A percentile compares a stretch with the other conserved stretches of the same genome.
These are phyloP conservation scores for Folsomia manolachei DNA, from an alignment of 2,888 invertebrate genomes.

Conservation along the genomic window DNA sequence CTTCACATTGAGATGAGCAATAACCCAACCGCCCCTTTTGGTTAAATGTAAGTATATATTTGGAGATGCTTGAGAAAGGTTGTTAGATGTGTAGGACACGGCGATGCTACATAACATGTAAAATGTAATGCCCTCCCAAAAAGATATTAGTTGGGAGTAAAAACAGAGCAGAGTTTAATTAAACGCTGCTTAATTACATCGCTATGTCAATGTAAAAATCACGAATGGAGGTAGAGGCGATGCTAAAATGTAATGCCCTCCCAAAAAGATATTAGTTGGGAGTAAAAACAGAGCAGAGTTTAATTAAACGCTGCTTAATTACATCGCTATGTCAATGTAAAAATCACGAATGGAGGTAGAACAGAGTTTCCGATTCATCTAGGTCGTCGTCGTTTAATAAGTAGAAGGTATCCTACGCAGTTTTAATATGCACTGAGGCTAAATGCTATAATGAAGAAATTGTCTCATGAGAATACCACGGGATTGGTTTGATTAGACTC, in stretches of 20 bases:
- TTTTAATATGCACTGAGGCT: too few relatives aligned
- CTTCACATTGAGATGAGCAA: background rate
- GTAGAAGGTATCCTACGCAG: too few relatives aligned
- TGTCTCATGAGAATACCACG: too few relatives aligned
- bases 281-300: slow-evolving; percentile 3
- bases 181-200: slow-evolving; percentile 9
- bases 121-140: too few relatives aligned
- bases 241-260: background rate
- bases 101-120: too few relatives aligned
- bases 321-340: slow-evolving; percentile 15
- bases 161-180: slow-evolving; percentile 13
- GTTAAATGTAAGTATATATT: background rate
- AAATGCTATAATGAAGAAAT: too few relatives aligned
- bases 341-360: slow-evolving; percentile 2
- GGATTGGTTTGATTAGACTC: too few relatives aligned
- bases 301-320: slow-evolving; percentile 17
- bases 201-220: slow-evolving; percentile 20
- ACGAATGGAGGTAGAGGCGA: background rate
- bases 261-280: background rate
- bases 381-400: too few relatives aligned
- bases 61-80: background rate
- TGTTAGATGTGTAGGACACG: too few relatives aligned
- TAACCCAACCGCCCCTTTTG: background rate
- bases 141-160: background rate
- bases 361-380: background rate